Evolutionary conservation across 1,140 invertebrate species (phyloP).

Genomic region (Drosophila quadrilineata): DNA sequence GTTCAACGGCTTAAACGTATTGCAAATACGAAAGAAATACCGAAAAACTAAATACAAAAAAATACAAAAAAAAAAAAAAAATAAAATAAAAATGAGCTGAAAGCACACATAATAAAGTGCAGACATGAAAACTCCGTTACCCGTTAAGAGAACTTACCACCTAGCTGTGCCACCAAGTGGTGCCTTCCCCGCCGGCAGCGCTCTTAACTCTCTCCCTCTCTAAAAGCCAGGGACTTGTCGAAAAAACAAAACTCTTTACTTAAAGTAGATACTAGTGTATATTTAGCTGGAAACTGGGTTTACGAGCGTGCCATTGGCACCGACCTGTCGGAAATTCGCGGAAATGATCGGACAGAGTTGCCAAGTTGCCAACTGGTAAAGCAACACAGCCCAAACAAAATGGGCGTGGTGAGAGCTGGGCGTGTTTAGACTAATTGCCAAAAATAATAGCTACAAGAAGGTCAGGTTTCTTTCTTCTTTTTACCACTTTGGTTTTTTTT

Average conservation of each 20-base stretch:
- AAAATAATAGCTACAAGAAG: constrained; percentile 16
- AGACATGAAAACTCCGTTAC: constrained; percentile 74
- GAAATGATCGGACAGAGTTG: constrained; percentile 40
- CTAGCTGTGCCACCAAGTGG: background rate
- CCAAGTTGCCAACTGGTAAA: background rate
- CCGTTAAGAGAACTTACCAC: constrained; percentile 53
- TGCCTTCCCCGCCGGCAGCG: background rate
- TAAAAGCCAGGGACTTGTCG: constrained; percentile 6
- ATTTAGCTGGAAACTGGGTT: constrained; percentile 64
- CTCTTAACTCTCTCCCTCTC: background rate
- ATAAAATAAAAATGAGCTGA: constrained; percentile 1
- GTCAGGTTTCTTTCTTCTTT: no score
- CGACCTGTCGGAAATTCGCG: constrained; percentile 39
- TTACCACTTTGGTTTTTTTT: no score
- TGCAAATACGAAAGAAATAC: no score
- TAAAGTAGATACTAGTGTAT: constrained; percentile 27
- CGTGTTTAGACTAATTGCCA: constrained; percentile 27
- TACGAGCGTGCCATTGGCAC: constrained; percentile 53
- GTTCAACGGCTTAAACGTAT: no score
- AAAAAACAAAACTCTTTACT: constrained; percentile 14
- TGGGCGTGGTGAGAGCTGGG: constrained; percentile 19
- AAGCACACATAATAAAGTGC: constrained; percentile 47
- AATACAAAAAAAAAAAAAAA: constrained; percentile 7
- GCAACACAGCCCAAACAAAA: background rate
- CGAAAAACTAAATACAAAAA: constrained; percentile 12